Base-by-base conservation (phyloP, 2,113 vertebrate species). In the Peromyscus polionotus region DNA sequence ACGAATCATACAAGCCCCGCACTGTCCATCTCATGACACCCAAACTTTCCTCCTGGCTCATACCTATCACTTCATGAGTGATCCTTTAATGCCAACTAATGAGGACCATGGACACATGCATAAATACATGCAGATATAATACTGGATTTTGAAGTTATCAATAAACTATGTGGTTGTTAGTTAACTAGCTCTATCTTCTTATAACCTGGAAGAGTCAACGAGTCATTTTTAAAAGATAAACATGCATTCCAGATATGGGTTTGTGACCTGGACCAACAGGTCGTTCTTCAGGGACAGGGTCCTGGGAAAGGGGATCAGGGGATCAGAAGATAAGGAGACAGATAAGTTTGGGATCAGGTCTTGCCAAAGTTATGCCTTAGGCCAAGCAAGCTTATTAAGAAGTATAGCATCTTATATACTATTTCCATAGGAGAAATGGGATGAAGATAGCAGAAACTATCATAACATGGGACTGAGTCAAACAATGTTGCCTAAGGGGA, bases 201-300 rank as follows among this genome's bases (percentile, higher is more conserved):
- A 57, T 3, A 84, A 28, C 28, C 13, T 91, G 31, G 57, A 89
- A 93, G 28, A 39, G 9, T 72, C 77, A 91, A 11, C 86, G 26
- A 91, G 81, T 92, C 63, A 72, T 95, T 94, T 85, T 94, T 70
- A 93, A 0, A 28, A 96, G 80, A 65, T 93, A 88, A 96, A 39
- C 22, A 84, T 4, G 36, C 85, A 90, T 54, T 92, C 31, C n/a
- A 79, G 28, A 12, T 79, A 51, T 90, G 6, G 26, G 6, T 70
- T 90, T 95, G 57, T 63, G 59, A 85, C 59, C 14, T 31, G 81
- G 6, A 85, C 59, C 59, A 63, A 39, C 24, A 63, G 57, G 59
- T 39, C 39, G 2, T 63, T 84, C 59, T 85, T 85, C 24, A 85
- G 39, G 65, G 81, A 85, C 81, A 85, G 39, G 72, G 14, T 65